Base-by-base conservation (phyloP, 2,797 vertebrate species). In the Sebastes itinus region DNA sequence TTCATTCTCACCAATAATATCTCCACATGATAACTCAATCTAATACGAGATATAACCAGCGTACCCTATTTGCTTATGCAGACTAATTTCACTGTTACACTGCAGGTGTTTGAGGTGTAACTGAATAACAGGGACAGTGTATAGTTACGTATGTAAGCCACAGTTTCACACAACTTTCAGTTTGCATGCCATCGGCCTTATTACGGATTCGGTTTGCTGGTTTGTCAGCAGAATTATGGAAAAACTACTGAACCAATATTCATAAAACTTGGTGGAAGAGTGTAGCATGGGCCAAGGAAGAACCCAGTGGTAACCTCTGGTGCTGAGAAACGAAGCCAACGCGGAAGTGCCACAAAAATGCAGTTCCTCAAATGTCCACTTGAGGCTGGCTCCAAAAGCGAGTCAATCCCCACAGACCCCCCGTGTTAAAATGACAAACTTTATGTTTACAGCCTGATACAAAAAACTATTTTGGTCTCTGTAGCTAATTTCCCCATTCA, bases 1-100 rank as follows among this genome's bases (percentile, higher is more conserved):
- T 77, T 49, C 22, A 25, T 69, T 70, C 61, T 38, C 64, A 20
- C 58, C n/a, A 58, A 71, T 65, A 78, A 81, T 78, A 69, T 62
- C 64, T 35, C 49, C 59, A 20, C 28, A 22, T 4, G 20, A 61
- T 69, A 30, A 25, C 13, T 70, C 69, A 77, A 49, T 49, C 18
- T 49, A 49, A 49, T 52, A 52, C 8, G 18, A 52, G 46, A 20
- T 32, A 14, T 28, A 12, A 32, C 9, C 22, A 33, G 42, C 13
- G 2, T 18, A 13, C 55, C 20, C 20, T 20, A 32, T 62, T 62
- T n/a, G 18, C 10, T 33, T 33, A 33, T 55, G 33, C 22, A 49
- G 46, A 27, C 7, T 46, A 8, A 55, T 59, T 32, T 42, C 22
- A 22, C 6, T 63, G 28, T 22, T 32, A 63, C 35, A 49, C 46